Percentiles rank a stretch among this genome's conserved stretches.
phyloP scores from a whole-genome alignment of 2,888 invertebrate species.

The Mesorhabditis spiculigera region DNA sequence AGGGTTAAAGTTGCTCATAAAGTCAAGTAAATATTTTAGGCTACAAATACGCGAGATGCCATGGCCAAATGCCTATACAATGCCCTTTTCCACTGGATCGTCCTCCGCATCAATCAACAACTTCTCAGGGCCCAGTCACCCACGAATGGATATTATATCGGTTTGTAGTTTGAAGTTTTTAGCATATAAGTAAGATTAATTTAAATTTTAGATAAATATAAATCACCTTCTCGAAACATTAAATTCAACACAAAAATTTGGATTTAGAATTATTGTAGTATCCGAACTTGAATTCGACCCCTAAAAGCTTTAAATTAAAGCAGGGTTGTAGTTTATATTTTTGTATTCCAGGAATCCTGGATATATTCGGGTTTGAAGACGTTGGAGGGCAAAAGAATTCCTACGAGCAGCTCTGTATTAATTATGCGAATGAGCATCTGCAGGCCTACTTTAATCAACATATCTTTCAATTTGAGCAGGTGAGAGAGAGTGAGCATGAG shows the following conservation, averaged over 20 bases:
- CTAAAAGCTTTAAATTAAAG: neutral
- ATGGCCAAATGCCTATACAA: constrained; percentile 95
- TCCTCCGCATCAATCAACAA: constrained; percentile 90
- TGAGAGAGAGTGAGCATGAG: too few relatives aligned
- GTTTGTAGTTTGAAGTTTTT: constrained; percentile 58
- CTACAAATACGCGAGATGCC: constrained; percentile 85
- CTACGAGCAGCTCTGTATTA: constrained; percentile 93
- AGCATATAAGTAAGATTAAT: too few relatives aligned
- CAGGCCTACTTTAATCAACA: constrained; percentile 97
- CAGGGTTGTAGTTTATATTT: too few relatives aligned
- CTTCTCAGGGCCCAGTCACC: constrained; percentile 65
- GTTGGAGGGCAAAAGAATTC: constrained; percentile 71
- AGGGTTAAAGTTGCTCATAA: constrained; percentile 28
- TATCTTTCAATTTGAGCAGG: constrained; percentile 91
- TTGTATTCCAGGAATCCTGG: constrained; percentile 68
- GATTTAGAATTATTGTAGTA: too few relatives aligned
- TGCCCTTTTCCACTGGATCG: constrained; percentile 94
- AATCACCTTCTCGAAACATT: too few relatives aligned
- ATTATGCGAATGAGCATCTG: constrained; percentile 93
- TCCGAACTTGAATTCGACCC: too few relatives aligned
- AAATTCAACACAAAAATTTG: neutral
- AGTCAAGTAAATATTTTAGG: constrained; percentile 62
- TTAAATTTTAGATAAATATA: too few relatives aligned
- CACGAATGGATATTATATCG: constrained; percentile 79
- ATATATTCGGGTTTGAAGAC: constrained; percentile 75